Conservation (phyloP, 2,113 vertebrate species). For the Heloderma charlesbogerti region DNA sequence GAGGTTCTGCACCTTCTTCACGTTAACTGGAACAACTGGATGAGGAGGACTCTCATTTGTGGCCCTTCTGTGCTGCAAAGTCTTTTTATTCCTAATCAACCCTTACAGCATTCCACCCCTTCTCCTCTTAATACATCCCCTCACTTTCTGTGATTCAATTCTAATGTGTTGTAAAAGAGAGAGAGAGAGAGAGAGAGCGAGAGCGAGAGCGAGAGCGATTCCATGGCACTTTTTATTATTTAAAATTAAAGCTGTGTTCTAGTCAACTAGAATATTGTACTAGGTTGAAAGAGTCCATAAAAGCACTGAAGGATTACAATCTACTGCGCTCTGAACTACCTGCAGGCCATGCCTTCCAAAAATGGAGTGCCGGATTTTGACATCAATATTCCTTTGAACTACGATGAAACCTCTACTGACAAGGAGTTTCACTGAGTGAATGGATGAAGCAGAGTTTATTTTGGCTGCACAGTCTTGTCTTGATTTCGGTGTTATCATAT, state of each 20-base stretch:
- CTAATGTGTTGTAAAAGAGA: background rate
- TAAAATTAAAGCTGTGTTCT: background rate
- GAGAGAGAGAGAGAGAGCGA: background rate
- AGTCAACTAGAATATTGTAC: background rate
- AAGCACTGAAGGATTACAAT: background rate
- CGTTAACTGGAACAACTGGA: background rate
- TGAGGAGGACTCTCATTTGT: background rate
- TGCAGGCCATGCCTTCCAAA: background rate
- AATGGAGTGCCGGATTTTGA: background rate
- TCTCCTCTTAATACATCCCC: background rate
- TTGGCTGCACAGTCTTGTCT: background rate
- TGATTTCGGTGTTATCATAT: background rate
- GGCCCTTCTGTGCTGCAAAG: background rate
- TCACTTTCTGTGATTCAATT: background rate
- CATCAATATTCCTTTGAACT: conserved; percentile 4
- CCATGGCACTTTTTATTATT: background rate
- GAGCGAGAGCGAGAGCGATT: background rate
- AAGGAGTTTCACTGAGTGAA: background rate
- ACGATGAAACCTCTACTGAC: background rate
- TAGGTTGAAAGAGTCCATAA: background rate
- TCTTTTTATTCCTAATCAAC: background rate
- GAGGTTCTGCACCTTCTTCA: too few relatives aligned
- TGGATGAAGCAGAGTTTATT: background rate
- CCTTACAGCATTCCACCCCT: background rate
- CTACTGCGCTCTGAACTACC: background rate